Evolutionary conservation across 1,140 invertebrate species (phyloP).

Genomic region (Bombus consobrinus): DNA sequence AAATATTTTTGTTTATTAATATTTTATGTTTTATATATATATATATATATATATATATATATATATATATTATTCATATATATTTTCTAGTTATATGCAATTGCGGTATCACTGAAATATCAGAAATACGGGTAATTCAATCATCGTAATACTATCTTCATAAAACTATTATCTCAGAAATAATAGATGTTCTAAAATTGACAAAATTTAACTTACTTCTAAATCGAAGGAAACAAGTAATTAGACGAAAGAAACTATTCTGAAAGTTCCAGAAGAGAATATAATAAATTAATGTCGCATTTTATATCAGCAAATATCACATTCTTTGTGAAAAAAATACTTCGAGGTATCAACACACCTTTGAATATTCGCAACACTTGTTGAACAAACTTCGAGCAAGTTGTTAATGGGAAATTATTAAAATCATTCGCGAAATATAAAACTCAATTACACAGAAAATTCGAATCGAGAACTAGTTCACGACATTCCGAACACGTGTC

Average conservation of each 20-base stretch:
- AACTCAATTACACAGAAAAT: not conserved
- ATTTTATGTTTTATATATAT: not conserved
- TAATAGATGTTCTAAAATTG: too few relatives aligned
- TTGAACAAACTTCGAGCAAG: not conserved
- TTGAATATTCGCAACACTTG: not conserved
- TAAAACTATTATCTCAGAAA: not conserved
- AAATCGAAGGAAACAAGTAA: too few relatives aligned
- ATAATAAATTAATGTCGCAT: not conserved
- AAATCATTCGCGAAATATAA: not conserved
- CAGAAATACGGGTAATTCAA: not conserved
- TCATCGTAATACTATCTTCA: not conserved
- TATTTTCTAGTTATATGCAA: too few relatives aligned
- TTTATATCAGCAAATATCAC: not conserved
- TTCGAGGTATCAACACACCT: not conserved
- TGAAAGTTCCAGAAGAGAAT: not conserved
- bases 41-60: too few relatives aligned
- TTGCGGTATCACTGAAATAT: too few relatives aligned
- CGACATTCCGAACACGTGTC: constrained; percentile 15
- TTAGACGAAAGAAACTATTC: too few relatives aligned
- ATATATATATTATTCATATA: not conserved
- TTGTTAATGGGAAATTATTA: not conserved
- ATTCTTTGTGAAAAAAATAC: not conserved
- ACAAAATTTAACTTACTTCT: too few relatives aligned
- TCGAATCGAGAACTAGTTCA: not conserved
- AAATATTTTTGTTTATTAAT: not conserved